Evolutionary conservation across 2,113 vertebrate species (phyloP).

Genomic region (Osmerus eperlanus): DNA sequence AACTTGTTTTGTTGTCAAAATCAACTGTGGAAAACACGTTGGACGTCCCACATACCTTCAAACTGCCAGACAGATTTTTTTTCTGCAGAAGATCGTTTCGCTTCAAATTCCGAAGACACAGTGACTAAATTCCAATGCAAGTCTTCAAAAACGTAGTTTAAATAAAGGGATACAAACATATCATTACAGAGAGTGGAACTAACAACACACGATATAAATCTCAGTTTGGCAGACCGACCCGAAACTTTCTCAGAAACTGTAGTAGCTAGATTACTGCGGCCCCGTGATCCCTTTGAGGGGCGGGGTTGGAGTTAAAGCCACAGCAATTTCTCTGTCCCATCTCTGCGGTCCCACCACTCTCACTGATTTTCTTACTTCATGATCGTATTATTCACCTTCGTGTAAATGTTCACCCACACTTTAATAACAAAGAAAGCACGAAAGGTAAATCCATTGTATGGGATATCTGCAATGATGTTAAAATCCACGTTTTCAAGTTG

Average conservation of each 20-base stretch:
- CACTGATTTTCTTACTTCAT: too few relatives aligned
- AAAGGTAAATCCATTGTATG: too few relatives aligned
- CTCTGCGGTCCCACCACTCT: neutral
- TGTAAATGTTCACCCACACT: too few relatives aligned
- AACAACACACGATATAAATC: neutral
- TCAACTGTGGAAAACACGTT: constrained; percentile 33
- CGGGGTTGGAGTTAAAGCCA: constrained; percentile 68
- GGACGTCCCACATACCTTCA: constrained; percentile 68
- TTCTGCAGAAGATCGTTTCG: constrained; percentile 3
- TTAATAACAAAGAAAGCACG: too few relatives aligned
- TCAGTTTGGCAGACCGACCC: neutral
- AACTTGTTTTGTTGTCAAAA: constrained; percentile 13
- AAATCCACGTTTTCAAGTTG: too few relatives aligned
- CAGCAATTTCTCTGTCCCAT: constrained; percentile 41
- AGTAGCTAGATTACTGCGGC: constrained; percentile 15
- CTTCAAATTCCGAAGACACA: neutral
- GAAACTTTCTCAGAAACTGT: constrained; percentile 38
- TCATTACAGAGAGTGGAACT: neutral
- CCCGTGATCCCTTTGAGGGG: constrained; percentile 69
- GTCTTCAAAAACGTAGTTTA: neutral
- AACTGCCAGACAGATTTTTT: constrained; percentile 53
- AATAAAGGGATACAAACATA: neutral
- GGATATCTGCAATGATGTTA: too few relatives aligned
- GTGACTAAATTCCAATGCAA: neutral
- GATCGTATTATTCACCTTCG: too few relatives aligned